phyloP scores from a whole-genome alignment of 2,888 invertebrate genomes.

The Atrina japonica region DNA sequence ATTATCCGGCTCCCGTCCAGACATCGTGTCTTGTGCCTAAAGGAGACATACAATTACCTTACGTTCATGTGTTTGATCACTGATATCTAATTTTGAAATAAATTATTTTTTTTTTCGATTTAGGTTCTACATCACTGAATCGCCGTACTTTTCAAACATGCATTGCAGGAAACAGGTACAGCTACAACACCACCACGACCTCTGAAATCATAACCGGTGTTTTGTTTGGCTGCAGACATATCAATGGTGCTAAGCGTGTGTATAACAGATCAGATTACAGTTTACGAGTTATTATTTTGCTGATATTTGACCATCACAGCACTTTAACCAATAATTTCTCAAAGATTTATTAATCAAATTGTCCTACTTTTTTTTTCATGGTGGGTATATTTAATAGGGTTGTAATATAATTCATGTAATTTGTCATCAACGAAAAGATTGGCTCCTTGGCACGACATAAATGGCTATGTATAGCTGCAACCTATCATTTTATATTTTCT shows the following conservation, averaged over 20 bases:
- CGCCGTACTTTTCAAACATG: too few relatives aligned
- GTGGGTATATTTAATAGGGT: conserved; percentile 11
- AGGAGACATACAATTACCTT: conserved; percentile 13
- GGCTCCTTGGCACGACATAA: conserved; percentile 24
- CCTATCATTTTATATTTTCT: conserved; percentile 39
- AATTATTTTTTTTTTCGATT: too few relatives aligned
- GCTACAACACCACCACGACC: neutral
- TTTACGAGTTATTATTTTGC: conserved; percentile 34
- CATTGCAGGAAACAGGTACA: too few relatives aligned
- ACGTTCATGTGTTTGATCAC: conserved; percentile 15
- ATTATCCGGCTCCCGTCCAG: conserved; percentile 31
- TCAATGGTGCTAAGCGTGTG: conserved; percentile 14
- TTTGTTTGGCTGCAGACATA: conserved; percentile 13
- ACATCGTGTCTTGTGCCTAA: conserved; percentile 37
- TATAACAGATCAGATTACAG: conserved; percentile 30
- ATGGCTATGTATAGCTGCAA: neutral
- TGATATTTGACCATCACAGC: conserved; percentile 32
- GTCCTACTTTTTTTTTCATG: conserved; percentile 13
- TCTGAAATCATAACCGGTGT: conserved; percentile 9
- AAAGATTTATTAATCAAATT: conserved; percentile 30
- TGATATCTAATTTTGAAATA: conserved; percentile 3
- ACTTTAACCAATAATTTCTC: conserved; percentile 26
- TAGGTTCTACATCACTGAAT: too few relatives aligned
- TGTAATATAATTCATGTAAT: conserved; percentile 27
- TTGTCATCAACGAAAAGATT: conserved; percentile 18